Conservation (phyloP, 2,888 invertebrate species). For the Eupelmus urozonus region DNA sequence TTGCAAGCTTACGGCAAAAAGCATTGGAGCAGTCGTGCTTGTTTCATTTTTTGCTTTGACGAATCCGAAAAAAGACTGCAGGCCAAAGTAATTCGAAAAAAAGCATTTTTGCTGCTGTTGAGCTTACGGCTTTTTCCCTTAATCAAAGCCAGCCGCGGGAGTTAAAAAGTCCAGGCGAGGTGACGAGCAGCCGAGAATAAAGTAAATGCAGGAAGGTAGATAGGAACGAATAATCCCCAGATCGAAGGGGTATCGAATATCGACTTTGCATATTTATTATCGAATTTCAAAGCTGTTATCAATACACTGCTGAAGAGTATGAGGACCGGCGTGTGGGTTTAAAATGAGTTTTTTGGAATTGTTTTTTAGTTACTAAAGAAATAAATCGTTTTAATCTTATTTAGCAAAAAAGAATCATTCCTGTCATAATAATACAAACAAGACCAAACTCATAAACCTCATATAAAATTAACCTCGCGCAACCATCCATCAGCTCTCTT, state of each 20-base stretch:
- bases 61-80: not conserved
- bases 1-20: conserved; percentile 14
- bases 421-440: too few species aligned
- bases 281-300: conserved; percentile 43
- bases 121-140: conserved; percentile 23
- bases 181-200: not conserved
- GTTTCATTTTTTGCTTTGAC: too few species aligned
- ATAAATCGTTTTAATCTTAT: not conserved
- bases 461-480: too few species aligned
- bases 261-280: conserved; percentile 49
- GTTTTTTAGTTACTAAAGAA: not conserved
- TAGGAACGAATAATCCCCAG: not conserved
- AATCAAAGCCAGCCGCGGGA: conserved; percentile 24
- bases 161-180: not conserved
- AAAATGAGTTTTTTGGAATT: not conserved
- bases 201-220: not conserved
- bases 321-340: not conserved
- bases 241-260: conserved; percentile 25
- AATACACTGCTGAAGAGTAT: conserved; percentile 26
- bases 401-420: too few species aligned
- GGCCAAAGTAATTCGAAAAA: conserved; percentile 28
- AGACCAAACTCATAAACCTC: too few species aligned
- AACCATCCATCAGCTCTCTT: too few species aligned
- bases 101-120: conserved; percentile 30
- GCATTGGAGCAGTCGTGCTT: not conserved